Evolutionary conservation across 92 coral and sea anemone species (phyloP), one percentile per base, ranked within the genome.

Genomic region (Parazoanthus darwini): DNA sequence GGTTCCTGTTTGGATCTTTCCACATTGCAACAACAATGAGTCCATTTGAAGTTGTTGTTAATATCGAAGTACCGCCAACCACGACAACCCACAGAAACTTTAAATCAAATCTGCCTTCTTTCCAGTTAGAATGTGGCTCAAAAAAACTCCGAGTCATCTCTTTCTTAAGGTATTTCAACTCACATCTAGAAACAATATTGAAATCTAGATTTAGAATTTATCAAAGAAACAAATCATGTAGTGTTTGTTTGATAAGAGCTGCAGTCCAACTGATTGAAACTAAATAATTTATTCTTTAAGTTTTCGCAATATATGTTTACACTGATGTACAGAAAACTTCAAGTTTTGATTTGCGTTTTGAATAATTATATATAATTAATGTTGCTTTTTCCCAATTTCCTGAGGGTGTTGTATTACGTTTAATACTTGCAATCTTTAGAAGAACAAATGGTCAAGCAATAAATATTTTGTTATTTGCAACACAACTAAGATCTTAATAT

Each of bases 1-100:
- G 85, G 25, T 93, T 93, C 39, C 89, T 92, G 58, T 91, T 81
- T 6, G 98, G 98, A 39, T 94, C 98, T 74, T 88, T 94, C 90
- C 93, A 86, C 48, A 91, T 92, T 0, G 98, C 94, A 74, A 88
- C 37, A 38, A 91, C 85, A 0, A 94, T 95, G 58, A 93, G 43
- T 0, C 82, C 82, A 90, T 94, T 94, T 16, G 94, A 71, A 23
- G 86, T 37, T 4, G 71, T 75, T 2, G 95, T 94, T 25, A 89
- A 36, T 4, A 91, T 0, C 0, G 93, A 92, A 4, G 95, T 88
- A 2, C 88, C 6, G 0, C 67, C 86, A 9, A 85, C 89, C 71
- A 77, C 23, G 33, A 25, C 70, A 29, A 88, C 88, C 93, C 93
- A 91, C 35, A 88, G 82, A 77, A 82, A 91, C 66, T 88, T 91